Evolutionary conservation across 2,888 invertebrate species (phyloP).

Genomic region (Napeogenes sylphis): DNA sequence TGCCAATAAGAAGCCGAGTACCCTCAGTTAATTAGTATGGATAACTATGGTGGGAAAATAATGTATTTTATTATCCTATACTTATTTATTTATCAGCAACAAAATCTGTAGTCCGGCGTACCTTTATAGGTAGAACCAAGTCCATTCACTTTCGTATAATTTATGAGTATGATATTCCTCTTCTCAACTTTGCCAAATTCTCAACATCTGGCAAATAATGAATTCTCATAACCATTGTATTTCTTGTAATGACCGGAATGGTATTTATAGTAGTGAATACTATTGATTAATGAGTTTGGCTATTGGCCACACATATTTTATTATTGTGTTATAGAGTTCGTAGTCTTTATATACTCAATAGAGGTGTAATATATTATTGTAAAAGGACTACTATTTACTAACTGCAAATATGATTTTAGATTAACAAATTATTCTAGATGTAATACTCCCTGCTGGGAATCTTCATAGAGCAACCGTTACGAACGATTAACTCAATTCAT

Average conservation of each 20-base stretch:
- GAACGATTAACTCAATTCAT: constrained; percentile 66
- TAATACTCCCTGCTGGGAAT: constrained; percentile 20
- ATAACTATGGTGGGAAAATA: too few species aligned
- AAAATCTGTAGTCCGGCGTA: too few species aligned
- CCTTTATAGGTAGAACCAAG: too few species aligned
- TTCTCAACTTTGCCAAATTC: constrained; percentile 26
- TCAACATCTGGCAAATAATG: constrained; percentile 34
- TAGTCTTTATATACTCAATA: background rate
- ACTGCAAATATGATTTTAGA: background rate
- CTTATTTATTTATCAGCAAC: too few species aligned
- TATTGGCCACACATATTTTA: constrained; percentile 31
- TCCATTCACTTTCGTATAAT: too few species aligned
- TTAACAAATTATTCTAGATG: constrained; percentile 24
- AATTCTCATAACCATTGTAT: constrained; percentile 34
- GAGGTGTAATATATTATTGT: too few species aligned
- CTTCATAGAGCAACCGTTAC: constrained; percentile 32
- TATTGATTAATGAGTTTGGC: constrained; percentile 36
- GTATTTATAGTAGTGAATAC: constrained; percentile 33
- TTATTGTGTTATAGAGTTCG: constrained; percentile 5
- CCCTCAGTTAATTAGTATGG: too few species aligned
- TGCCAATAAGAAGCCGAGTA: too few species aligned
- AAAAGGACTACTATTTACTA: too few species aligned
- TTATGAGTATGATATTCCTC: too few species aligned
- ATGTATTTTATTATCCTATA: too few species aligned
- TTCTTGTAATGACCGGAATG: constrained; percentile 34